Evolutionary conservation across 2,797 vertebrate genomes (phyloP), one percentile per base, ranked within the genome.

Genomic region (Ispidina lecontei): DNA sequence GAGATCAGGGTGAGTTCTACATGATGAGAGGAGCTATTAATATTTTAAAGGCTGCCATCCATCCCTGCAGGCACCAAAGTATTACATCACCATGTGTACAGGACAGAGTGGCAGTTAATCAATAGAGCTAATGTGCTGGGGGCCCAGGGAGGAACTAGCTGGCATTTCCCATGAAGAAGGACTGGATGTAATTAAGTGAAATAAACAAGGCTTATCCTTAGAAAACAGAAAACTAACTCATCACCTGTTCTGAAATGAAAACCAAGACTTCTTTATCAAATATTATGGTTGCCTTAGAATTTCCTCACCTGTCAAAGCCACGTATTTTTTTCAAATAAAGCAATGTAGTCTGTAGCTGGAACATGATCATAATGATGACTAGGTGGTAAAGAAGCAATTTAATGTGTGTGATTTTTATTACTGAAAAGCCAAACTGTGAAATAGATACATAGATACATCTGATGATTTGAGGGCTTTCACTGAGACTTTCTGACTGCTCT

Each of bases 401-500:
- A 16, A 95, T 75, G 73, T 75, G 33, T 85, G 46, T 78, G 72
- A 89, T 89, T 95, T 67, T 94, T 91, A 77, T 68, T 93, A 80
- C 65, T 94, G 83, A 92, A 91, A 96, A 94, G 94, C 91, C 81
- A 94, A 93, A 95, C 94, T 93, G 80, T 87, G 73, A 90, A 96
- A 93, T n/a, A n/a, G n/a, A n/a, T n/a, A n/a, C n/a, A n/a, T 82
- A 71, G 70, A 78, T 78, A 90, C 56, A 70, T 94, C 94, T 94
- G 87, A 75, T 96, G 94, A 97, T 97, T 98, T 98, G 89, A 91
- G 97, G 80, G 97, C 98, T 98, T 98, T 97, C 96, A 95, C 96
- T 93, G 97, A 97, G 96, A 95, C 97, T 98, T 98, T 97, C 98
- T 98, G 98, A 98, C 98, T 98, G 96, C 97, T 99, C 97, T 97